These are phyloP conservation scores for Bruchidius siliquastri DNA, from an alignment of 2,888 invertebrate species.

Conservation along the genomic window DNA sequence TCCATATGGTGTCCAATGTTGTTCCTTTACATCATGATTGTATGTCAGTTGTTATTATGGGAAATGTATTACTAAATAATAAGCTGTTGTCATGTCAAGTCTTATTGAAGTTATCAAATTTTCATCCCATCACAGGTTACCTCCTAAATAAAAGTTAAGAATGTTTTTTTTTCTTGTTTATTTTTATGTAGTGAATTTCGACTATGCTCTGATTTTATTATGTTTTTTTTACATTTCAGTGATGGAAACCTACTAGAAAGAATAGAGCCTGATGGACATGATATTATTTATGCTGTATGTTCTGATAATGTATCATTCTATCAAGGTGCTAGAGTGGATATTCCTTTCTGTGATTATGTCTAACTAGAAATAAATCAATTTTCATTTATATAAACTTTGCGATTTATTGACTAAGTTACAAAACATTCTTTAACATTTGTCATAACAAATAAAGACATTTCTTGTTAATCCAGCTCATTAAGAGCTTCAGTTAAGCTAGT, in stretches of 20 bases:
- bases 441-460: not conserved
- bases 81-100: no score
- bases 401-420: not conserved
- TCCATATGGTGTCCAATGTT: no score
- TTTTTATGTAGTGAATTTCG: no score
- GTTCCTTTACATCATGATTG: no score
- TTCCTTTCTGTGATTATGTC: conserved; percentile 19
- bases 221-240: conserved; percentile 14
- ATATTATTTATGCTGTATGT: conserved; percentile 29
- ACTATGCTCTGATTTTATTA: not conserved
- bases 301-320: conserved; percentile 30
- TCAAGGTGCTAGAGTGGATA: conserved; percentile 23
- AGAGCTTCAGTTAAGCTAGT: no score
- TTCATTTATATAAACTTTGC: not conserved
- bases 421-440: not conserved
- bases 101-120: no score
- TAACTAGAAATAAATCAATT: conserved; percentile 4
- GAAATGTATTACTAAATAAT: no score
- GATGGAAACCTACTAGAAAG: conserved; percentile 13
- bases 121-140: no score
- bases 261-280: conserved; percentile 9
- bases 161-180: no score
- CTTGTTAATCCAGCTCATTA: no score
- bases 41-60: no score
- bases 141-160: no score